Conservation (phyloP, 2,888 invertebrate genomes). For the Coenonympha arcania region DNA sequence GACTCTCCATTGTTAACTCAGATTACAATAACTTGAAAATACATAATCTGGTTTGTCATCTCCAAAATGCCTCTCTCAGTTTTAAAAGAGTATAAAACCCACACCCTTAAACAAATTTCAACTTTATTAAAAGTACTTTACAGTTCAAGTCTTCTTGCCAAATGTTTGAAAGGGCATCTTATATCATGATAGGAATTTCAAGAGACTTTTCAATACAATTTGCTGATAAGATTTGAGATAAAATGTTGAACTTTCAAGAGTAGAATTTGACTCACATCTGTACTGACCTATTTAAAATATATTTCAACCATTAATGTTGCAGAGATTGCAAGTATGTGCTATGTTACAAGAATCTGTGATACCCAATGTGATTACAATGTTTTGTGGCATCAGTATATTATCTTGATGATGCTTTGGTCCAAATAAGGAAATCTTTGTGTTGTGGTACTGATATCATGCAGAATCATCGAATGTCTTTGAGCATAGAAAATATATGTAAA, state of each 20-base stretch:
- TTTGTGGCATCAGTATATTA: no score
- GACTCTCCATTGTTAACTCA: slow-evolving; percentile 27
- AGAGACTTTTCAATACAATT: slow-evolving; percentile 1
- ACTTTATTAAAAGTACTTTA: not conserved
- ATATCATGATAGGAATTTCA: not conserved
- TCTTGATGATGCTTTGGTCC: not conserved
- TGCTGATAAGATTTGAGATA: slow-evolving; percentile 7
- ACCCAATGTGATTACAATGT: no score
- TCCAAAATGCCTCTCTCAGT: not conserved
- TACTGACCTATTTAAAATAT: not conserved
- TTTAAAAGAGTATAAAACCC: not conserved
- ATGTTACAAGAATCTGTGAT: no score
- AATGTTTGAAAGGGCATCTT: slow-evolving; percentile 1
- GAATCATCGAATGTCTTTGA: not conserved
- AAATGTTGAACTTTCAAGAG: not conserved
- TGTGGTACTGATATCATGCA: not conserved
- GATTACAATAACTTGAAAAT: not conserved
- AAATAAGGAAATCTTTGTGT: no score
- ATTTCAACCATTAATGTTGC: no score
- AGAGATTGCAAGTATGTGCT: no score
- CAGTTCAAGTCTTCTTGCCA: not conserved
- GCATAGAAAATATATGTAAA: not conserved
- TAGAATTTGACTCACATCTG: not conserved
- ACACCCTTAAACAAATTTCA: not conserved
- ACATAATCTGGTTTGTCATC: not conserved